phyloP scores from a whole-genome alignment of 2,797 vertebrate genomes.

The Saxicola maurus region DNA sequence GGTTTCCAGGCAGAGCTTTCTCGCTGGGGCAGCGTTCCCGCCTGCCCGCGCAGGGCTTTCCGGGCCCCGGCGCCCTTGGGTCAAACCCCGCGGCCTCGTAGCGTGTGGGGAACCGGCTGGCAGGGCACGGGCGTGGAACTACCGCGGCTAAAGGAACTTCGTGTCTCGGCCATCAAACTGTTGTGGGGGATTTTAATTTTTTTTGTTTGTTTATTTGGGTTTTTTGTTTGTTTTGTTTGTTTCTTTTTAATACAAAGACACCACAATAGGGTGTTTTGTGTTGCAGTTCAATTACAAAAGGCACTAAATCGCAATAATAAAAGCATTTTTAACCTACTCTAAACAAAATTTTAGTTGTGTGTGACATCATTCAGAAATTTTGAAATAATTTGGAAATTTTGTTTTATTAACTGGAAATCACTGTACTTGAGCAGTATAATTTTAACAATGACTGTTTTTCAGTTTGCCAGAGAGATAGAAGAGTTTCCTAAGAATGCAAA shows the following conservation, averaged over 20 bases:
- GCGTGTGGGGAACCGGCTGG: accelerated
- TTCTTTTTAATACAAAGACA: no score
- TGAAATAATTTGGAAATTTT: not conserved
- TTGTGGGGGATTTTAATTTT: no score
- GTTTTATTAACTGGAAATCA: not conserved
- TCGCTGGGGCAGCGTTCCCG: not conserved
- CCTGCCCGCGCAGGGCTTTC: no score
- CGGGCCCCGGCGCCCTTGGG: not conserved
- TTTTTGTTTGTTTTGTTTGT: accelerated
- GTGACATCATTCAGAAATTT: not conserved
- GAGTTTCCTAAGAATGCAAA: not conserved
- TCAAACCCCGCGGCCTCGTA: accelerated
- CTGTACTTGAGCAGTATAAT: not conserved
- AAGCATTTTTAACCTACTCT: not conserved
- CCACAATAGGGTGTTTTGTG: not conserved
- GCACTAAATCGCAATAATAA: not conserved
- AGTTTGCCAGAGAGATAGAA: not conserved
- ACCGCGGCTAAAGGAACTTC: not conserved
- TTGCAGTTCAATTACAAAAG: not conserved
- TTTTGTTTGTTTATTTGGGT: no score
- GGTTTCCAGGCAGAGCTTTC: not conserved
- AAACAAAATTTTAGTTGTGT: not conserved
- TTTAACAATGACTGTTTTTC: not conserved
- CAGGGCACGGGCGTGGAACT: not conserved
- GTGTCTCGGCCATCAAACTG: not conserved